Evolutionary conservation across 2,888 invertebrate species (phyloP).

Genomic region (Mythimna lalbum): DNA sequence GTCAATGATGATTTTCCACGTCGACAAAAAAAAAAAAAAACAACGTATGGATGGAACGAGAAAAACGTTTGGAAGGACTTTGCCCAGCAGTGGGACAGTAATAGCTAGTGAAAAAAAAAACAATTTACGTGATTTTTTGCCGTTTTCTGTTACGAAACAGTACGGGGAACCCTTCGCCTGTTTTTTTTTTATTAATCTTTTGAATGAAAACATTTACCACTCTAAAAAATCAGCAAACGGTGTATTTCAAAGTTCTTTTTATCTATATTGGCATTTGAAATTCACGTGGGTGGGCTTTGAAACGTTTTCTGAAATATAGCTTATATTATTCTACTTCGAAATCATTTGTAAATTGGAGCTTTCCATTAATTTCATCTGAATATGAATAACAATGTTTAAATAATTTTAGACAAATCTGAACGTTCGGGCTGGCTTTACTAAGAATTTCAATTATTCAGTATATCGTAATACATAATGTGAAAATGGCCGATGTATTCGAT

Average conservation of each 20-base stretch:
- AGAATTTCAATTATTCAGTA: neutral
- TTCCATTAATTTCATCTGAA: slow-evolving; percentile 6
- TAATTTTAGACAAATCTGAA: neutral
- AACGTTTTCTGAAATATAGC: neutral
- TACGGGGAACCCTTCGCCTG: too few relatives aligned
- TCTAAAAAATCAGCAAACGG: neutral
- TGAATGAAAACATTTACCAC: neutral
- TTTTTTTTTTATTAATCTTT: too few relatives aligned
- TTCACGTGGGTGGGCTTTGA: neutral
- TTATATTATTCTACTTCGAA: slow-evolving; percentile 2
- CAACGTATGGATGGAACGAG: too few relatives aligned
- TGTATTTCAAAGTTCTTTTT: neutral
- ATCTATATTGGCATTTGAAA: neutral
- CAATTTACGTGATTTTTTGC: too few relatives aligned
- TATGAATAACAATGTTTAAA: neutral
- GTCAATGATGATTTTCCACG: too few relatives aligned
- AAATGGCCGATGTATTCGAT: neutral
- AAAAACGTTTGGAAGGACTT: too few relatives aligned
- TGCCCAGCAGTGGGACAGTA: too few relatives aligned
- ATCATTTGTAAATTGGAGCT: slow-evolving; percentile 1
- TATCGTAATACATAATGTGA: neutral
- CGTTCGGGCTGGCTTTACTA: neutral
- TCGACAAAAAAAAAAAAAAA: too few relatives aligned
- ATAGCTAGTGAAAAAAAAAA: too few relatives aligned
- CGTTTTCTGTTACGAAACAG: too few relatives aligned